These are phyloP conservation scores for Triops longicaudatus DNA, from an alignment of 1,140 invertebrate species.

Conservation along the genomic window DNA sequence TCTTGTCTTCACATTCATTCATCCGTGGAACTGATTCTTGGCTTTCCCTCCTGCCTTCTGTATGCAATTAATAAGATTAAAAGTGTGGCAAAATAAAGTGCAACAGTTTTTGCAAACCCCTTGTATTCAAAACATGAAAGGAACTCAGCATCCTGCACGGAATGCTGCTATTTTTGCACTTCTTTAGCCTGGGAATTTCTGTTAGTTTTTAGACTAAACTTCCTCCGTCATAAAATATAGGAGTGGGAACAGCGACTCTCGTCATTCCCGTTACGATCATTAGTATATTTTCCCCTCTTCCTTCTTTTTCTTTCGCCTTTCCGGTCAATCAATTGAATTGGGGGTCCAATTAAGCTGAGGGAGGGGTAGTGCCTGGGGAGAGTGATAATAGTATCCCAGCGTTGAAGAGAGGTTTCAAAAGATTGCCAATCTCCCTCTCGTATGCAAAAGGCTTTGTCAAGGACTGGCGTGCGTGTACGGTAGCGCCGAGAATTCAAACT, in stretches of 20 bases:
- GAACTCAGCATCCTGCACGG: too few species aligned
- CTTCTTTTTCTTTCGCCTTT: not conserved
- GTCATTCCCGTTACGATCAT: not conserved
- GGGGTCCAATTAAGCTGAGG: not conserved
- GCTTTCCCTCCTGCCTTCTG: not conserved
- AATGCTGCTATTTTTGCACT: too few species aligned
- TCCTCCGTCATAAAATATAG: not conserved
- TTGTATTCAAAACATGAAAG: too few species aligned
- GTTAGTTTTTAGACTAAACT: not conserved
- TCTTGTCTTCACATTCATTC: not conserved
- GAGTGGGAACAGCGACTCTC: not conserved
- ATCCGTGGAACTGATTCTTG: not conserved
- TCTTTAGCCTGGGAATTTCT: too few species aligned
- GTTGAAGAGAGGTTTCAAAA: not conserved
- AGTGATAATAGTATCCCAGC: not conserved
- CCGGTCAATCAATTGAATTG: conserved; percentile 15
- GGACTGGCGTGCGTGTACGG: not conserved
- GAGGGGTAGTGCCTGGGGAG: not conserved
- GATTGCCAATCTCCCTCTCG: not conserved
- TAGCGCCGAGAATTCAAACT: not conserved
- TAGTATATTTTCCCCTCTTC: not conserved
- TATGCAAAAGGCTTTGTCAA: not conserved
- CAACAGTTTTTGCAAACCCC: too few species aligned
- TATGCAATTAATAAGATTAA: not conserved
- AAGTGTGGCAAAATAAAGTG: not conserved